phyloP scores from a whole-genome alignment of 2,797 vertebrate genomes.

The Typhlichthys eigenmanni region DNA sequence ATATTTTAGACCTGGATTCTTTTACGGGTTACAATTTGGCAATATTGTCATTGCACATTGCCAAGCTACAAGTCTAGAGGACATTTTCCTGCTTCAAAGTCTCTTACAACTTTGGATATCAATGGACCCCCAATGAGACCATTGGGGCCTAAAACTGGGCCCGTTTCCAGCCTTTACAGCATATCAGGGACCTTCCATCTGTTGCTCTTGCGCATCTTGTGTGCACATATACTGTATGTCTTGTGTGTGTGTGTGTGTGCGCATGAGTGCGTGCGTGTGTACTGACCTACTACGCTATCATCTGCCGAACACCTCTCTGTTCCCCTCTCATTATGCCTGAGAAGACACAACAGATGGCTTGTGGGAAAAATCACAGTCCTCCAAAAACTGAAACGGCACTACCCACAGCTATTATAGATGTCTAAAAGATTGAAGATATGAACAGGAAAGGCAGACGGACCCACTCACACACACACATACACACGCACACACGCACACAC shows the following conservation, averaged over 20 bases:
- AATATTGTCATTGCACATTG: conserved; percentile 21
- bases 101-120: conserved; percentile 52
- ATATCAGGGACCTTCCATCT: conserved; percentile 66
- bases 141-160: conserved; percentile 52
- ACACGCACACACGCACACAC: neutral
- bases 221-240: conserved; percentile 16
- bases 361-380: conserved; percentile 44
- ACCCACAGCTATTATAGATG: conserved; percentile 42
- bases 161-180: conserved; percentile 49
- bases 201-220: conserved; percentile 45
- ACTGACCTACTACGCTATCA: conserved; percentile 39
- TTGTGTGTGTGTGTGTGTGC: conserved; percentile 22
- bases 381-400: conserved; percentile 39
- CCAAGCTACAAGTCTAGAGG: conserved; percentile 26
- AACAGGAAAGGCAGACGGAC: conserved; percentile 5
- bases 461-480: neutral
- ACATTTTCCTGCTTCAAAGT: conserved; percentile 38
- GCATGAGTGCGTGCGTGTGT: conserved; percentile 13
- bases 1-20: no score
- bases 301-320: conserved; percentile 56
- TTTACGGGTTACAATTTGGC: conserved; percentile 3
- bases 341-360: conserved; percentile 66
- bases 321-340: conserved; percentile 57
- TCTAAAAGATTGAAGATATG: conserved; percentile 53
- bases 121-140: conserved; percentile 54